phyloP scores from a whole-genome alignment of 2,113 vertebrate species.

The Tragelaphus scriptus region DNA sequence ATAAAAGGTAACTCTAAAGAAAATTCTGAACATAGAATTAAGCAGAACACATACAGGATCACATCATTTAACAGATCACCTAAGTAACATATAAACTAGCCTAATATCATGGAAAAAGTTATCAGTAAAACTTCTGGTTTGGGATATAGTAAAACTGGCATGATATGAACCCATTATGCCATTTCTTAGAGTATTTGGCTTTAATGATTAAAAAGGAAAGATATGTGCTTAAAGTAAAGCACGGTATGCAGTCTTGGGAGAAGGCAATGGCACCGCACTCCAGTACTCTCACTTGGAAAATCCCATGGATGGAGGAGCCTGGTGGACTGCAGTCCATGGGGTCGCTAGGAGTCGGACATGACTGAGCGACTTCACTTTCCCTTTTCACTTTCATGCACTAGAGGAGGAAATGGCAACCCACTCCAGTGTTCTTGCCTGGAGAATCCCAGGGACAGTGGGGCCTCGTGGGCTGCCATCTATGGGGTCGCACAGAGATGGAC shows the following conservation, averaged over 20 bases:
- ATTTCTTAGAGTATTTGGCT: not conserved
- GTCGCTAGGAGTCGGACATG: too few species aligned
- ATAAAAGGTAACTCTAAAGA: not conserved
- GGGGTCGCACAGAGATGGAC: too few species aligned
- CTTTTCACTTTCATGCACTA: too few species aligned
- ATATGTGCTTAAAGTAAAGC: not conserved
- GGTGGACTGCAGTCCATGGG: too few species aligned
- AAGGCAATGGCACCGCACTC: too few species aligned
- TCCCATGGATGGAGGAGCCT: too few species aligned
- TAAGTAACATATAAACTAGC: not conserved
- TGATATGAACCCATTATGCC: not conserved
- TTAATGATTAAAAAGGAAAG: not conserved
- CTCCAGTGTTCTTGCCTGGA: too few species aligned
- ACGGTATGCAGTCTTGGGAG: not conserved
- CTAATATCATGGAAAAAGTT: not conserved
- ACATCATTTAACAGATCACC: not conserved
- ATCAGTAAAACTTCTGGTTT: not conserved
- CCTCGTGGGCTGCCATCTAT: too few species aligned
- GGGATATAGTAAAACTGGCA: not conserved
- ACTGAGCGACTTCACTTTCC: too few species aligned
- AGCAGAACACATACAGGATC: not conserved
- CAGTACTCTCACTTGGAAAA: too few species aligned
- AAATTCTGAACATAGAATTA: not conserved
- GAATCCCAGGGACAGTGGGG: too few species aligned
- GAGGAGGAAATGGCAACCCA: too few species aligned